Base-by-base conservation (phyloP, 2,113 vertebrate genomes). In the Neolamprologus kungweensis region DNA sequence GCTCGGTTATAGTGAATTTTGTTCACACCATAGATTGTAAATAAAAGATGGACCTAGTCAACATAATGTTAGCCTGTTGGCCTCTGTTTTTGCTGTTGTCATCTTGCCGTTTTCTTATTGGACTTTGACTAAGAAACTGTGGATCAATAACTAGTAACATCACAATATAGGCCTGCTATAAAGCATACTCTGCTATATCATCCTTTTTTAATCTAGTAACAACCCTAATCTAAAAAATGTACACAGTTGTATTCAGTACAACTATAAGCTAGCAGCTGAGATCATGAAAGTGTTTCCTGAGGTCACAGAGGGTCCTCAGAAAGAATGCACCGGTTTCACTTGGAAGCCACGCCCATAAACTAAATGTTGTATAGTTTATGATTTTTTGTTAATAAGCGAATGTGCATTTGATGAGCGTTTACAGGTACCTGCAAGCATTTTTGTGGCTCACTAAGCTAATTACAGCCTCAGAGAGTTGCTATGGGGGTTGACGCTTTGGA, bases 131-230 rank as follows among this genome's bases (percentile, higher is more conserved):
- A 17, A 75, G 71, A 47, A 45, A 28, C 21, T 40, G 21, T 47
- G 13, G 9, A 1, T 4, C 6, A 19, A 0, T 47, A 31, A 17
- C 42, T 3, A 2, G 0, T 17, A 47, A 28, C 71, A 10, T 19
- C 16, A 75, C 42, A 75, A 47, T 26, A 4, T 28, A 75, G 21
- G 71, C 42, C 71, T 75, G 23, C 71, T 28, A 17, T 5, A 7
- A 75, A 47, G 1, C 42, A 47, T 5, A 1, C 23, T 26, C 71
- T 28, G 42, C 71, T 5, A 37, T 26, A 73, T 5, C 14, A 9
- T 75, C 42, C 40, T 17, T 75, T 71, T 75, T 47, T 0, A 75
- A 17, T 75, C 42, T 28, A 75, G 14, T 47, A 45, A 28, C 37
- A 45, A 75, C 4, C 13, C 42, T 47, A 28, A 47, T 19, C 14